Evolutionary conservation across 2,113 vertebrate genomes (phyloP), one percentile per base, ranked within the genome.

Genomic region (Sturnira hondurensis): DNA sequence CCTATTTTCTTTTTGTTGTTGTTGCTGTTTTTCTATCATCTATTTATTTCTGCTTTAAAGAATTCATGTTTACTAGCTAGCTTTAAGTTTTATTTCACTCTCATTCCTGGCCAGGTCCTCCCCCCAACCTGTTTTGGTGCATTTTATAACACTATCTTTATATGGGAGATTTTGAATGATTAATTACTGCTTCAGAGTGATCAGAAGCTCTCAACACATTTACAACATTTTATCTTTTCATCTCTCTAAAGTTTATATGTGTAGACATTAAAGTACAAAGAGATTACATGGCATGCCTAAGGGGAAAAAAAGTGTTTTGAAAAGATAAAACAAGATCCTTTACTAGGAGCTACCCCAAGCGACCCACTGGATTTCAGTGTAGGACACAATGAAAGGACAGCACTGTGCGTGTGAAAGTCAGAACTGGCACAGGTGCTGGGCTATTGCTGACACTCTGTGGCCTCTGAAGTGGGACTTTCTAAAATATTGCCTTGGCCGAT

Each of bases 151-250:
- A 33, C 47, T 67, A 24, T 76, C 36, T 70, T 65, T 74, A 54
- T 43, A 58, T 14, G 8, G 38, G 76, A 88, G 36, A 92, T 65
- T 91, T 70, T 87, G 70, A 71, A 77, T 63, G 67, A 61, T 73
- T 68, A 87, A 63, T 83, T 86, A 50, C 28, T 83, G 14, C 65
- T 77, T 56, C 65, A 68, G 82, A 38, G 33, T 81, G 50, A 94
- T 92, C n/a, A 77, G 71, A 95, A 87, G 47, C 33, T 90, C 56
- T 81, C 38, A 70, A 54, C 43, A 33, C 77, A 77, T 84, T 93
- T 81, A 95, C 6, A 96, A 33, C 45, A 89, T 86, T 86, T 82
- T 70, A 68, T 65, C 26, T 94, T 95, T 85, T 82, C 81, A 43
- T 92, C 26, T 84, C n/a, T 84, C 56, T 67, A n/a, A 93, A 80